A percentile compares a stretch with the other conserved stretches of the same genome.
Evolutionary conservation across 2,888 invertebrate species (phyloP).

Genomic region (Pollenia labialis): DNA sequence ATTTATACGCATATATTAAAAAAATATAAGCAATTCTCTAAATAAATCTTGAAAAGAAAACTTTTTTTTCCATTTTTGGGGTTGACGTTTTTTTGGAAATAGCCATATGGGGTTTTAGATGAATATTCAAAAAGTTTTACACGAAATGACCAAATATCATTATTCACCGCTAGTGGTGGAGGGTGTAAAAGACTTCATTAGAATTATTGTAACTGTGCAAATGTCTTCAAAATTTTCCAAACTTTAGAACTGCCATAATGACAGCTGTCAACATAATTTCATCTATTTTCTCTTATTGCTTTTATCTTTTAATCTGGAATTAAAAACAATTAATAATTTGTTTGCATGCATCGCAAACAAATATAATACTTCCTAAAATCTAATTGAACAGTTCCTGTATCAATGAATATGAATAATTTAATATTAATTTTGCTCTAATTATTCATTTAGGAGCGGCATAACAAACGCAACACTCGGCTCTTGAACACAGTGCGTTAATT

Average conservation of each 20-base stretch:
- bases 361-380: slow-evolving; percentile 19
- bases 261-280: background rate
- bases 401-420: slow-evolving; percentile 47
- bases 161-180: too few species aligned
- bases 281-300: background rate
- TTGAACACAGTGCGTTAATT: background rate
- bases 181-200: too few species aligned
- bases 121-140: too few species aligned
- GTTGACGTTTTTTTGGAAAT: too few species aligned
- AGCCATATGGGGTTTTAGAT: too few species aligned
- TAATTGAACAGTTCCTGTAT: slow-evolving; percentile 41
- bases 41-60: too few species aligned
- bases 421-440: slow-evolving; percentile 60
- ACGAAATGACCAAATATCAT: too few species aligned
- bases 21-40: too few species aligned
- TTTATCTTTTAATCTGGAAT: background rate
- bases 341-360: slow-evolving; percentile 11
- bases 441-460: slow-evolving; percentile 65
- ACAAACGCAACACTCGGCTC: slow-evolving; percentile 27
- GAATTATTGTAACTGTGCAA: too few species aligned
- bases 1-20: too few species aligned
- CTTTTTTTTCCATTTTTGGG: too few species aligned
- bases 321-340: background rate
- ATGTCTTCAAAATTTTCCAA: too few species aligned
- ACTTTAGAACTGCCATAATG: background rate